Base-by-base conservation (phyloP, 2,888 invertebrate species). In the Chironomus tentans region DNA sequence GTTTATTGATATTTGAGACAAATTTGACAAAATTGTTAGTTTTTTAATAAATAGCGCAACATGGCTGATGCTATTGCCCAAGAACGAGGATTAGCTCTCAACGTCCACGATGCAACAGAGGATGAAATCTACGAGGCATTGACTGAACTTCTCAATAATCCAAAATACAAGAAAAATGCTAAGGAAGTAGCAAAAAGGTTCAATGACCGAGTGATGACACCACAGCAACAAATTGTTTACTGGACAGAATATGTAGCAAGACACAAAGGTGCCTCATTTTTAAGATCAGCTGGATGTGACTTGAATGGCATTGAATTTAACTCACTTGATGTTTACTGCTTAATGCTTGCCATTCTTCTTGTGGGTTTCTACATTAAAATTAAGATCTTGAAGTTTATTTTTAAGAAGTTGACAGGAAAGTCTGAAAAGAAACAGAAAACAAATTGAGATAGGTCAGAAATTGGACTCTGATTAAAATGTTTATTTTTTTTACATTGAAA, bases 81-180 rank as follows among this genome's bases (percentile, higher is more conserved):
- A 28, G 28, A 28, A 28, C 3, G 28, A 28, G 28, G 28, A 3
- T 5, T 28, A 28, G 5, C 4, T 4, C 28, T 28, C 4, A 28
- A 28, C 5, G 28, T 28, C 28, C 28, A 28, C 5, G 28, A 28
- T 4, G 28, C 28, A 4, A 28, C 28, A 1, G 28, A 28, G 5
- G 28, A 28, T 4, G 28, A 28, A 1, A 28, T 28, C 5, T 28
- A 4, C 28, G 5, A 28, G 3, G 28, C 28, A 3, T 28, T 28
- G 5, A 28, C 28, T 4, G 28, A 28, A 4, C 3, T 28, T 10
- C 56, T 83, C 7, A 78, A 77, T n/a, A 80, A 82, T 77, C 78
- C 79, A 12, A 80, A 78, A 5, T 83, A 80, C 76, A 72, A 76
- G 0, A 28, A 78, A 18, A 76, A 61, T 72, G 56, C 56, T 3